phyloP scores from a whole-genome alignment of 2,888 invertebrate species.

The Catocala sponsa region DNA sequence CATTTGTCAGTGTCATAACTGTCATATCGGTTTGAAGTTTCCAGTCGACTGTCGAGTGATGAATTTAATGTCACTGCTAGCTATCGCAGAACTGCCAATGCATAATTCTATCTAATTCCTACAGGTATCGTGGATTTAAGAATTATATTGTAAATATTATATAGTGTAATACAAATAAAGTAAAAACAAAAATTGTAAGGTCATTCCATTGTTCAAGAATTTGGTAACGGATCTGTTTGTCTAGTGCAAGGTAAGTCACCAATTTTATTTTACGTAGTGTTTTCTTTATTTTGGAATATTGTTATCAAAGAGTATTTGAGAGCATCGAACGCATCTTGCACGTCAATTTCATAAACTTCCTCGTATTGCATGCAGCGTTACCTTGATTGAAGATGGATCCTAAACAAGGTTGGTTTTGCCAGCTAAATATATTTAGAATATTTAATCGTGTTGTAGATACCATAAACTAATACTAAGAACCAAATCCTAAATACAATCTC shows the following conservation, averaged over 20 bases:
- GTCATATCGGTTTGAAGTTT: no score
- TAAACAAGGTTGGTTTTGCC: conserved; percentile 82
- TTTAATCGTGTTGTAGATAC: conserved; percentile 24
- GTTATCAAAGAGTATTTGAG: conserved; percentile 37
- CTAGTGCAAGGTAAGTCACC: conserved; percentile 38
- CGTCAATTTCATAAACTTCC: conserved; percentile 72
- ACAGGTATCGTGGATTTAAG: neutral
- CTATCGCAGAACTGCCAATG: no score
- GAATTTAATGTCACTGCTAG: no score
- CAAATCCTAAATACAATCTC: conserved; percentile 9
- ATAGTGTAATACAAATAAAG: neutral
- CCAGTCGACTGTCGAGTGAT: no score
- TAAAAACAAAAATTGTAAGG: neutral
- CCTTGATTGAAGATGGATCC: conserved; percentile 83
- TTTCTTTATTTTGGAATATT: conserved; percentile 37
- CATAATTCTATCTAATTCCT: no score
- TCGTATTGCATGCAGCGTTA: conserved; percentile 86
- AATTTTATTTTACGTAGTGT: conserved; percentile 26
- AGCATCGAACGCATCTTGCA: conserved; percentile 63
- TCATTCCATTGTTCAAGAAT: neutral
- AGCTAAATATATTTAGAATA: conserved; percentile 52
- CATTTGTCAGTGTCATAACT: no score
- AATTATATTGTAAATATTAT: neutral
- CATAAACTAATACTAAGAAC: conserved; percentile 21
- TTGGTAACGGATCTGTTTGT: neutral